These are phyloP conservation scores for Xanthostigma xanthostigma DNA, from an alignment of 2,888 invertebrate species.

Conservation along the genomic window DNA sequence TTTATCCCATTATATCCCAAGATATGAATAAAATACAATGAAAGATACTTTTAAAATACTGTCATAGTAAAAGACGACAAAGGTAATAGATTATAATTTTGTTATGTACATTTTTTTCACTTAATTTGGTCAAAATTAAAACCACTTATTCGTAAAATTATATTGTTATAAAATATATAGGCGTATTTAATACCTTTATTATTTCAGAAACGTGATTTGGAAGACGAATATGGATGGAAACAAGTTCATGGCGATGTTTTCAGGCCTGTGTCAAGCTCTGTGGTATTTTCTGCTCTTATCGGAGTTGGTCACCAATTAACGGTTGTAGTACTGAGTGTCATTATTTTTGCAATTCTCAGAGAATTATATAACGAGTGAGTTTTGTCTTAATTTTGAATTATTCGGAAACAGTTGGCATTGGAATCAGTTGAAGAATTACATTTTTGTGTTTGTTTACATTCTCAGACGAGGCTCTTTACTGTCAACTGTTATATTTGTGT, in stretches of 20 bases:
- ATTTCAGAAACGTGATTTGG: slow-evolving; percentile 78
- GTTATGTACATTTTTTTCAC: no score
- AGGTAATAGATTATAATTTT: no score
- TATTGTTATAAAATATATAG: no score
- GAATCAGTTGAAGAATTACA: no score
- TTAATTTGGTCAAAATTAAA: no score
- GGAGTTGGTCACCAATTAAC: slow-evolving; percentile 93
- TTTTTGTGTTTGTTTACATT: slow-evolving; percentile 6
- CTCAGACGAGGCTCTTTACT: slow-evolving; percentile 76
- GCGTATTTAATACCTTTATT: not conserved
- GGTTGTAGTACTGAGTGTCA: slow-evolving; percentile 84
- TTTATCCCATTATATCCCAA: no score
- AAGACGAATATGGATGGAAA: slow-evolving; percentile 99
- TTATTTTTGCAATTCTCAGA: slow-evolving; percentile 91
- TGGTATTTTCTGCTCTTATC: slow-evolving; percentile 86
- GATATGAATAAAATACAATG: no score
- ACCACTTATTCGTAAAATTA: no score
- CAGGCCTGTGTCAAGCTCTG: slow-evolving; percentile 78
- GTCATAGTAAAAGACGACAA: no score
- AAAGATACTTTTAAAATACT: no score
- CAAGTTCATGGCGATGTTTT: slow-evolving; percentile 99
- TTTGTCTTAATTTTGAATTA: no score
- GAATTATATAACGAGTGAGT: slow-evolving; percentile 92
- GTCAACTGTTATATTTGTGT: slow-evolving; percentile 95
- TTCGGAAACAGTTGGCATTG: no score